Conservation (phyloP, 2,797 vertebrate species). For the Brachyalestes nurse region DNA sequence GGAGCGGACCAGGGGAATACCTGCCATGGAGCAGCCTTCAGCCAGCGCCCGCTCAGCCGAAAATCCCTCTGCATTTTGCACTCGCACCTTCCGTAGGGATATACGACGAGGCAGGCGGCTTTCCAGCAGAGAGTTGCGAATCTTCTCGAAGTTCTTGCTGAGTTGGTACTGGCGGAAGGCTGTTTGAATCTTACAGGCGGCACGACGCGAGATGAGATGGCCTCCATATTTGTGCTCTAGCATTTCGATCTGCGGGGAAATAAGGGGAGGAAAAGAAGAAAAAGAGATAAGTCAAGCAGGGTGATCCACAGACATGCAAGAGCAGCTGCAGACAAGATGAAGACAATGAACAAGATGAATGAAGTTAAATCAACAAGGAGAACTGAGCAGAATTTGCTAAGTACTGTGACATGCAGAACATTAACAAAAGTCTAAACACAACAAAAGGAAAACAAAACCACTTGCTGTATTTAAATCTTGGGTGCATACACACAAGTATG, state of each 20-base stretch:
- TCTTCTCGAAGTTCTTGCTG: slow-evolving; percentile 99
- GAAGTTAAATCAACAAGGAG: slow-evolving; percentile 36
- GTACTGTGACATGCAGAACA: slow-evolving; percentile 21
- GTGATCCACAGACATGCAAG: neutral
- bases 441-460: neutral
- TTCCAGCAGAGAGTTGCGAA: slow-evolving; percentile 96
- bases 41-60: slow-evolving; percentile 90
- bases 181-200: slow-evolving; percentile 98
- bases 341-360: slow-evolving; percentile 11
- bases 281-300: neutral
- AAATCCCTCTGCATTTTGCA: slow-evolving; percentile 89
- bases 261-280: slow-evolving; percentile 3
- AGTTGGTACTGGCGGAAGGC: slow-evolving; percentile 99
- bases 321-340: slow-evolving; percentile 14
- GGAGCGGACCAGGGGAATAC: slow-evolving; percentile 91
- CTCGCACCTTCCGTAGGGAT: slow-evolving; percentile 90
- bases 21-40: slow-evolving; percentile 89
- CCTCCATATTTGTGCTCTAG: slow-evolving; percentile 99
- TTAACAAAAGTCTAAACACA: slow-evolving; percentile 17
- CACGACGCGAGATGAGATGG: slow-evolving; percentile 93
- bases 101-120: slow-evolving; percentile 95
- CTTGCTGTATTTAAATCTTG: neutral
- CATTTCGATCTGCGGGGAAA: slow-evolving; percentile 94
- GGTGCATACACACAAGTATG: neutral
- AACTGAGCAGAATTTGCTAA: slow-evolving; percentile 20